These are phyloP conservation scores for Epicauta chinensis DNA, from an alignment of 1,140 invertebrate species.

Conservation along the genomic window DNA sequence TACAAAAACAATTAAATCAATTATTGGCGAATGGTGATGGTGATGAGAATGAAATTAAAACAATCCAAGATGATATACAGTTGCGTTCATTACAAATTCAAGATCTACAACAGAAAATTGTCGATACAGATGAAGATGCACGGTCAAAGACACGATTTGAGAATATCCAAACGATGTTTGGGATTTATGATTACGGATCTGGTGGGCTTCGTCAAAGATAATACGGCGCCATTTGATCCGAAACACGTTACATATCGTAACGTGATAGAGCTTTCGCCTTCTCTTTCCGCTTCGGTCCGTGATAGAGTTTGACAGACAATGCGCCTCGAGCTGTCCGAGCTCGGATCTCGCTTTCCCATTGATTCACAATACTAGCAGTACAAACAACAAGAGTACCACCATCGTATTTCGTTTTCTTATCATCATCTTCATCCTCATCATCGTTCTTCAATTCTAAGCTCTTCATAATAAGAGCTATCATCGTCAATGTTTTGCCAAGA, in stretches of 20 bases:
- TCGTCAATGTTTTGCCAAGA: no score
- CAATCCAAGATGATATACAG: slow-evolving; percentile 61
- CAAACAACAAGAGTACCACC: no score
- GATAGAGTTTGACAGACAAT: slow-evolving; percentile 68
- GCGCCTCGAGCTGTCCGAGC: no score
- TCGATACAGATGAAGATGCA: slow-evolving; percentile 60
- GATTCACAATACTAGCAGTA: slow-evolving; percentile 74
- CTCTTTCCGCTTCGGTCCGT: slow-evolving; percentile 68
- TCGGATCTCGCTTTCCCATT: no score
- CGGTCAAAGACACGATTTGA: slow-evolving; percentile 54
- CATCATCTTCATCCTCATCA: no score
- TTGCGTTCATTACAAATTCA: slow-evolving; percentile 71
- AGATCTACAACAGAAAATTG: slow-evolving; percentile 78
- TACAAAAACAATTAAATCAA: slow-evolving; percentile 48
- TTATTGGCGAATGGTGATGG: slow-evolving; percentile 40
- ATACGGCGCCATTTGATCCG: no score
- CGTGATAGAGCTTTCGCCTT: slow-evolving; percentile 51
- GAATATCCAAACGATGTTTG: slow-evolving; percentile 56
- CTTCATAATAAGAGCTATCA: no score
- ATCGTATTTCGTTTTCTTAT: slow-evolving; percentile 32
- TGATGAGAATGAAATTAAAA: slow-evolving; percentile 43
- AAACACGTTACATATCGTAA: slow-evolving; percentile 60
- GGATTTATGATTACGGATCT: no score
- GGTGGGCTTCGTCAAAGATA: no score
- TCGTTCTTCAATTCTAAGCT: no score